Conservation (phyloP, 2,113 vertebrate genomes). For the Xyrauchen texanus region DNA sequence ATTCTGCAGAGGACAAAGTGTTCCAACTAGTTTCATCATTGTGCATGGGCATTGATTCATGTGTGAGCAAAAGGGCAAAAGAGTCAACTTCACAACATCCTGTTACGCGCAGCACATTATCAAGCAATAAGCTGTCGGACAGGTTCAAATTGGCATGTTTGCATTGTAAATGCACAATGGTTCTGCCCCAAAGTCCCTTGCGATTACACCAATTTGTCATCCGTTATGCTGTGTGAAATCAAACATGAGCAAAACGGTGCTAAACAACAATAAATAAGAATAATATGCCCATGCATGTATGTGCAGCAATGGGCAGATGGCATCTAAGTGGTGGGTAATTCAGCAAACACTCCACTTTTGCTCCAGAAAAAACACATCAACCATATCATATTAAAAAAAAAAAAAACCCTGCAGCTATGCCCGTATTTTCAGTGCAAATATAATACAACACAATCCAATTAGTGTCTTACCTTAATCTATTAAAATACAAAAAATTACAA, state of each 20-base stretch:
- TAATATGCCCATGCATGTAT: slow-evolving; percentile 27
- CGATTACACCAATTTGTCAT: slow-evolving; percentile 18
- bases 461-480: slow-evolving; percentile 24
- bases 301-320: slow-evolving; percentile 41
- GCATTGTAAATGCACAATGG: not conserved
- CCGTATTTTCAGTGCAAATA: slow-evolving; percentile 31
- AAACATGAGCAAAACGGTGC: slow-evolving; percentile 6
- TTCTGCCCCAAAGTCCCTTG: not conserved
- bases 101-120: not conserved
- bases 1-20: not conserved
- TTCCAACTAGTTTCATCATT: not conserved
- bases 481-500: slow-evolving; percentile 21
- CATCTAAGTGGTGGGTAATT: slow-evolving; percentile 39
- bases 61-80: not conserved
- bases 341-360: slow-evolving; percentile 28
- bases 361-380: slow-evolving; percentile 32
- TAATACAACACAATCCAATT: slow-evolving; percentile 30
- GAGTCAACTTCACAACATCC: slow-evolving; percentile 11
- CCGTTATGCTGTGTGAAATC: not conserved
- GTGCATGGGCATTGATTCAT: slow-evolving; percentile 3
- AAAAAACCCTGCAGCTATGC: not conserved
- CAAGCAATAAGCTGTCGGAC: not conserved
- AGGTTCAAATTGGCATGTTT: not conserved
- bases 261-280: slow-evolving; percentile 30
- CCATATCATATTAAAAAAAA: slow-evolving; percentile 28